phyloP scores from a whole-genome alignment of 2,113 vertebrate genomes.

The Herpetotheres cachinnans region DNA sequence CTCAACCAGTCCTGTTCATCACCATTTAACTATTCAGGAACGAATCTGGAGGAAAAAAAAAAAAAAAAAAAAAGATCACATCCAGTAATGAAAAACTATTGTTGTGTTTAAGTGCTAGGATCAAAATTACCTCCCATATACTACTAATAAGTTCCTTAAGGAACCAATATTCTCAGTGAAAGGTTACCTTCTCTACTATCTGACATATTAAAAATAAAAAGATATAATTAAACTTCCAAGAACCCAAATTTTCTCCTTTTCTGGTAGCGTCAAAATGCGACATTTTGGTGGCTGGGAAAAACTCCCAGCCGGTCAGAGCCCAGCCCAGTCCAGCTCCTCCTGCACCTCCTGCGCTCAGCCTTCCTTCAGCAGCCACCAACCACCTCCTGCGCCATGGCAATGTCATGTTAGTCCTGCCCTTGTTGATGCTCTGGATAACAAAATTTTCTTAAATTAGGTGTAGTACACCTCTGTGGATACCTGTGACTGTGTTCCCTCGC shows the following conservation, averaged over 20 bases:
- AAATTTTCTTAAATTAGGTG: background rate
- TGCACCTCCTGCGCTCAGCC: background rate
- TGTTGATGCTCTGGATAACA: background rate
- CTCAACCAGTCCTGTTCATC: background rate
- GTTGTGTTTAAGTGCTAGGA: background rate
- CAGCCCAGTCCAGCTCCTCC: background rate
- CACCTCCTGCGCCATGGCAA: background rate
- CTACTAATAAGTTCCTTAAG: background rate
- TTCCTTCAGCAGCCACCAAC: background rate
- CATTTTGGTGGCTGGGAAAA: background rate
- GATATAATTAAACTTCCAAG: background rate
- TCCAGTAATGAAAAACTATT: background rate
- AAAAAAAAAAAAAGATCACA: rapidly evolving
- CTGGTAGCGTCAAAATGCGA: background rate
- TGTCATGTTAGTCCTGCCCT: background rate
- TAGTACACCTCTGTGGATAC: background rate
- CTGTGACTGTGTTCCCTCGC: background rate
- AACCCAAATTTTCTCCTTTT: background rate
- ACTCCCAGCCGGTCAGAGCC: background rate
- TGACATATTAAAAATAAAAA: background rate
- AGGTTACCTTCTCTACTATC: background rate
- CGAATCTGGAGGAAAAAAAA: background rate
- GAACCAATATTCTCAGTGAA: background rate
- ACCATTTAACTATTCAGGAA: background rate
- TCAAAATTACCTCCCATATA: background rate